A percentile compares a stretch with the other conserved stretches of the same genome.
These are phyloP conservation scores for Leptinotarsa lineolata DNA, from an alignment of 1,140 invertebrate species.

Conservation along the genomic window DNA sequence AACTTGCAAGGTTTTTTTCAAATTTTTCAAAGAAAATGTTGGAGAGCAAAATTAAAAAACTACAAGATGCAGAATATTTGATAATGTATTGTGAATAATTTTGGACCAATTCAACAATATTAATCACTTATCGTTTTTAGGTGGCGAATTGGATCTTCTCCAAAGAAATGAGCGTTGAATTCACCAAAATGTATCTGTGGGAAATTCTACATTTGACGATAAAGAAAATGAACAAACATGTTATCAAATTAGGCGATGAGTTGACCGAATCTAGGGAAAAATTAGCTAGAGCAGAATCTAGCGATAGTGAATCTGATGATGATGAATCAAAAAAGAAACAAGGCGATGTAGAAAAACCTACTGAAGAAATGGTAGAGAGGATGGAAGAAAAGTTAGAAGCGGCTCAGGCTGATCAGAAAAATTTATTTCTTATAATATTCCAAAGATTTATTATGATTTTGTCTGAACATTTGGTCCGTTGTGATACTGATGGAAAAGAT, in stretches of 20 bases:
- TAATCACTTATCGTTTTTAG: neutral
- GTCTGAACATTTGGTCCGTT: slow-evolving; percentile 91
- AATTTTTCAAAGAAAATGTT: no score
- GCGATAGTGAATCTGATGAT: slow-evolving; percentile 78
- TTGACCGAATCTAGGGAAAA: slow-evolving; percentile 85
- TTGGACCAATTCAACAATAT: no score
- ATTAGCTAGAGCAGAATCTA: slow-evolving; percentile 73
- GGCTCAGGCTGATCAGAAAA: slow-evolving; percentile 95
- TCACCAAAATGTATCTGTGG: slow-evolving; percentile 97
- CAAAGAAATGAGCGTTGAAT: slow-evolving; percentile 91
- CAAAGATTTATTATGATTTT: slow-evolving; percentile 98
- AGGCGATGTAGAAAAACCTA: slow-evolving; percentile 74
- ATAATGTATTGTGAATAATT: no score
- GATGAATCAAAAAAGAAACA: slow-evolving; percentile 63
- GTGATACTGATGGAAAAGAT: slow-evolving; percentile 90
- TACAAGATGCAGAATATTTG: no score
- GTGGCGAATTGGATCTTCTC: slow-evolving; percentile 97
- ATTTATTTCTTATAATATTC: slow-evolving; percentile 96
- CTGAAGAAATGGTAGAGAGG: slow-evolving; percentile 86
- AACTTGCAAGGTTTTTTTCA: no score
- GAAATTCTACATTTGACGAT: slow-evolving; percentile 96
- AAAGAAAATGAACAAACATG: slow-evolving; percentile 95
- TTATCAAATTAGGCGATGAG: slow-evolving; percentile 82
- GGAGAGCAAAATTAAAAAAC: no score
- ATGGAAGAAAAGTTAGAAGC: slow-evolving; percentile 96